Base-by-base conservation (phyloP, 2,113 vertebrate genomes). In the Percopsis transmontana region DNA sequence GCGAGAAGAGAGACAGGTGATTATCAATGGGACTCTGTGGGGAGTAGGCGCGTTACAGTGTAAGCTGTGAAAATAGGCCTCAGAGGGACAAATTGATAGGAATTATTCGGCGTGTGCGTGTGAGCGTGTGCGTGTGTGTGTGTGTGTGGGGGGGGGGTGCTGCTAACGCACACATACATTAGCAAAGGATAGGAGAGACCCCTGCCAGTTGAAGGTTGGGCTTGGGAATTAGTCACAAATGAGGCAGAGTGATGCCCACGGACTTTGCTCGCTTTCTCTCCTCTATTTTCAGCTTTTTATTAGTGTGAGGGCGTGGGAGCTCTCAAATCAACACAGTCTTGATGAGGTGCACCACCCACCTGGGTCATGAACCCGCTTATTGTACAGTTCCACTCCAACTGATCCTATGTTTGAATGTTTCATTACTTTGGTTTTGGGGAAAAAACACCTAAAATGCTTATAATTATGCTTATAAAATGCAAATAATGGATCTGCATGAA, bases 151-250 rank as follows among this genome's bases (percentile, higher is more conserved):
- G 16, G 53, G 45, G 42, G 48, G 13, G 40, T 38, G 21, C 21
- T 54, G 51, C 33, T 33, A 33, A 33, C 5, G 27, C 27, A 33
- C 27, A 48, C 13, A 1, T 7, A 51, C 6, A 20, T 19, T 16
- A 51, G 20, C n/a, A 19, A 20, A 21, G 48, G 9, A 19, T 15
- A 19, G 18, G n/a, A 19, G 48, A 19, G 40, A 42, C 40, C n/a
- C n/a, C 8, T 33, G 56, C 24, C 24, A 76, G 71, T 84, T 76
- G 70, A 70, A 86, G 81, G 77, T 83, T 84, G 83, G 21, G 42
- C 64, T 81, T 76, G 76, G 79, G 82, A 86, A 79, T 89, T 85
- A 90, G 85, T 90, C 87, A 88, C 78, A 85, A 67, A 73, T 62
- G 54, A 82, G 83, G 73, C 77, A 83, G 82, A 77, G 84, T 75